Base-by-base conservation (phyloP, 2,797 vertebrate genomes). In the Apogon hyalosoma region DNA sequence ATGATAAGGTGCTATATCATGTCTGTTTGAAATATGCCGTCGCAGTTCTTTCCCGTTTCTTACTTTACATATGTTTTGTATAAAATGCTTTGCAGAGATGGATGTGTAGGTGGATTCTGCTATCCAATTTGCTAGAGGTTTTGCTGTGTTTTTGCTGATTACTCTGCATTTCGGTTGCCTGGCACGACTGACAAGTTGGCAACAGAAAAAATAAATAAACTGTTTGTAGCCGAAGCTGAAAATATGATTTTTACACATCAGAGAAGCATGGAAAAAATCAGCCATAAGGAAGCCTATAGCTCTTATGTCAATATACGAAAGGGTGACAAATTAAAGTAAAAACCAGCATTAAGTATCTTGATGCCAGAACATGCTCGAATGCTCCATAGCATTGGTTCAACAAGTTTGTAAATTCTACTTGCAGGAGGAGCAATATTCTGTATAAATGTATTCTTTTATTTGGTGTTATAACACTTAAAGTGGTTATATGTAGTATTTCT, bases 231-330 rank as follows among this genome's bases (percentile, higher is more conserved):
- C 59, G 50, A 71, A 65, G 41, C 40, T 73, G 48, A 19, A 75
- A 65, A 82, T 13, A 39, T 24, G 24, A 52, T 79, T 82, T 85
- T 84, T 58, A 75, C 68, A 63, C 74, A 69, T 69, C 18, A 50
- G 48, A 70, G 40, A 33, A 13, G 14, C 50, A 61, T 50, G 28
- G 45, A 51, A 59, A 47, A 4, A 39, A 54, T 13, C 40, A 2
- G 2, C 31, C 7, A 33, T 33, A 33, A 33, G 31, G 7, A 6
- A 39, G 18, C 18, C 45, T 14, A 14, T 36, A 56, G 19, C 19
- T 15, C 12, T 33, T 33, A 33, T 33, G 7, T 33, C 31, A 33
- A 33, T 33, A 33, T 33, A 33, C 31, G 6, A 8, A 33, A 1
- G 31, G 31, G 7, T 33, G 7, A 33, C 31, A 33, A 33, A 33